phyloP scores from a whole-genome alignment of 2,113 vertebrate genomes.

The Actenoides lindsayi region DNA sequence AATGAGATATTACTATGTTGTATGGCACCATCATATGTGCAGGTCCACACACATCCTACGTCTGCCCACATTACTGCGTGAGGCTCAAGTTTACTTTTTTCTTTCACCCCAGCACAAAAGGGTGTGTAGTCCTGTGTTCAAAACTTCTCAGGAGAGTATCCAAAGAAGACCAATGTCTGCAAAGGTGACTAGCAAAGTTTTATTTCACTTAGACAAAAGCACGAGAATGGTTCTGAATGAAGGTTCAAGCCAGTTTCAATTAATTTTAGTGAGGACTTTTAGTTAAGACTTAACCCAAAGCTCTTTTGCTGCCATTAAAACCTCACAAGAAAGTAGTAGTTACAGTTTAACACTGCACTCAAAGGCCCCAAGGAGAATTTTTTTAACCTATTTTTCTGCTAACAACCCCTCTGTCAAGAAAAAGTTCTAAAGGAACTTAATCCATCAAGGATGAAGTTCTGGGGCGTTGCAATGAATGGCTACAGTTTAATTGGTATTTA shows the following conservation, averaged over 20 bases:
- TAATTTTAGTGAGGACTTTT: neutral
- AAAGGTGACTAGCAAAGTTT: neutral
- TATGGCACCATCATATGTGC: neutral
- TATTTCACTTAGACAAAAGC: neutral
- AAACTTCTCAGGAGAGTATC: neutral
- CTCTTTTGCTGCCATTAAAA: neutral
- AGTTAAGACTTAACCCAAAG: neutral
- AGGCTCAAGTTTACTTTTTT: neutral
- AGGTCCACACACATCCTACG: neutral
- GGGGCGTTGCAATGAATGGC: neutral
- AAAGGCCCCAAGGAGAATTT: neutral
- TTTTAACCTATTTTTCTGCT: neutral
- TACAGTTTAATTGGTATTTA: neutral
- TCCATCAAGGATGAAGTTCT: neutral
- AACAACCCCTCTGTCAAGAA: neutral
- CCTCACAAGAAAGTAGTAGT: neutral
- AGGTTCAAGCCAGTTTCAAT: neutral
- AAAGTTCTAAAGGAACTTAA: neutral
- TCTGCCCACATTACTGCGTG: rapidly evolving
- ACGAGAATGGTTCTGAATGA: neutral
- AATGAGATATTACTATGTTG: neutral
- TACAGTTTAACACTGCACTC: neutral
- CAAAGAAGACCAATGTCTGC: neutral
- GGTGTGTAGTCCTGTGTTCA: neutral
- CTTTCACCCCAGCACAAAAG: neutral